A percentile compares a stretch with the other conserved stretches of the same genome.
These are phyloP conservation scores for Silurus lanzhouensis DNA, from an alignment of 2,797 vertebrate species.

Conservation along the genomic window DNA sequence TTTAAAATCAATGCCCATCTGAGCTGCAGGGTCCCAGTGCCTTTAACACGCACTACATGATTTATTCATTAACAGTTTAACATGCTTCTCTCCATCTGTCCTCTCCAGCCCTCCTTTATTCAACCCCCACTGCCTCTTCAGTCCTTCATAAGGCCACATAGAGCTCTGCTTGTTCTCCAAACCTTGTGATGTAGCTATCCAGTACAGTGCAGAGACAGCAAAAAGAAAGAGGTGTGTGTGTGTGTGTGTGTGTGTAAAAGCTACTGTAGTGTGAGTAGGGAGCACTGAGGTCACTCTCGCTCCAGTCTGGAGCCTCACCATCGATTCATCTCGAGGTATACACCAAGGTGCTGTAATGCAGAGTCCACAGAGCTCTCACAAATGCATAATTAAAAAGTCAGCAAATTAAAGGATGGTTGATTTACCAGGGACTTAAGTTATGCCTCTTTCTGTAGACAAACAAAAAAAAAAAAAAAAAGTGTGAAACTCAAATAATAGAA, in stretches of 20 bases:
- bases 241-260: conserved; percentile 3
- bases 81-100: not conserved
- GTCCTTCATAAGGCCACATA: conserved; percentile 39
- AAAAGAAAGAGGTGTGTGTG: conserved; percentile 15
- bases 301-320: conserved; percentile 51
- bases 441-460: not conserved
- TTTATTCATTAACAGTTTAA: conserved; percentile 66
- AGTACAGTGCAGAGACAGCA: conserved; percentile 34
- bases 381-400: not conserved
- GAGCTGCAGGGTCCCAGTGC: conserved; percentile 52
- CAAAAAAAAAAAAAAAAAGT: not conserved
- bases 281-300: conserved; percentile 52
- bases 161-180: conserved; percentile 30
- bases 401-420: not conserved
- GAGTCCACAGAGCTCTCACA: not conserved
- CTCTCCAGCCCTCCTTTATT: conserved; percentile 15
- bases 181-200: not conserved
- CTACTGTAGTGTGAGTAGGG: conserved; percentile 3
- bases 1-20: conserved; percentile 64
- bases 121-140: not conserved
- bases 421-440: not conserved
- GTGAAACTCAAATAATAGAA: too few species aligned
- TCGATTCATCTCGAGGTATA: conserved; percentile 43
- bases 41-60: conserved; percentile 66
- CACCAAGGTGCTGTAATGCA: not conserved